phyloP scores from a whole-genome alignment of 2,888 invertebrate species.

The Cephus rjabovi region DNA sequence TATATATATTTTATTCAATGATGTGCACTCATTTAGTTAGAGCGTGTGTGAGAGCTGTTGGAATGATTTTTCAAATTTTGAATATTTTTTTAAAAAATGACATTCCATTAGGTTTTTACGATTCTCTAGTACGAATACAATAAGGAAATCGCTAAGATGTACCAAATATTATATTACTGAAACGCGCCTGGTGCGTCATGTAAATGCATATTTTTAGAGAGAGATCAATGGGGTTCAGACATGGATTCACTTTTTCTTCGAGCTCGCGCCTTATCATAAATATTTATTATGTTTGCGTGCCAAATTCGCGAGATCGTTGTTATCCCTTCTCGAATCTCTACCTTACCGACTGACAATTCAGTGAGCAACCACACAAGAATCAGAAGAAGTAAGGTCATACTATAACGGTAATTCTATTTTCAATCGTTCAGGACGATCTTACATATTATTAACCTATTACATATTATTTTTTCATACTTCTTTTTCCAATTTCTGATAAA shows the following conservation, averaged over 20 bases:
- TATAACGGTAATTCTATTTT: too few relatives aligned
- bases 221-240: slow-evolving; percentile 2
- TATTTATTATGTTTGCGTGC: neutral
- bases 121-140: neutral
- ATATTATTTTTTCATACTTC: too few relatives aligned
- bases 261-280: slow-evolving; percentile 1
- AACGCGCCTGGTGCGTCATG: neutral
- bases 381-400: too few relatives aligned
- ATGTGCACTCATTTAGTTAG: neutral
- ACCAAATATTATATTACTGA: neutral
- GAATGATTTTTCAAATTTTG: neutral
- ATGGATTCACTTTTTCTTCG: slow-evolving; percentile 10
- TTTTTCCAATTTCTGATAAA: neutral
- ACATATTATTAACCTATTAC: too few relatives aligned
- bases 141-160: neutral
- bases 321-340: neutral
- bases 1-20: neutral
- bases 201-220: slow-evolving; percentile 12
- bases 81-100: neutral
- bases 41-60: neutral
- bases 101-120: neutral
- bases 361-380: neutral
- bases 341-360: neutral
- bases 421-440: too few relatives aligned
- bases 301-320: neutral